phyloP scores from a whole-genome alignment of 1,140 invertebrate genomes.

The Ptiloglossa arizonensis region DNA sequence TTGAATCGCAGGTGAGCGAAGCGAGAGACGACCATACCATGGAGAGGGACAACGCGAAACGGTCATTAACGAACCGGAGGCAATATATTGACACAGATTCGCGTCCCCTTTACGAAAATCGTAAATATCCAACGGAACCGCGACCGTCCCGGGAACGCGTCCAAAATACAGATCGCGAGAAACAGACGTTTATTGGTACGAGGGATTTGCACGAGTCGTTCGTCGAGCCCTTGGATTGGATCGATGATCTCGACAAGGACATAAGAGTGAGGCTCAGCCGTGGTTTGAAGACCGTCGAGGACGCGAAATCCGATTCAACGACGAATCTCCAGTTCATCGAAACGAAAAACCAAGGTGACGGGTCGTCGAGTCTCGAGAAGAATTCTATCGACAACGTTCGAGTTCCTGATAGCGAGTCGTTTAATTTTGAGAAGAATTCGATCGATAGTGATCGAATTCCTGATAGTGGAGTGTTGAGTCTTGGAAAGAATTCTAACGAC shows the following conservation, averaged over 20 bases:
- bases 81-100: conserved; percentile 49
- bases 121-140: conserved; percentile 36
- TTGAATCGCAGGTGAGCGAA: conserved; percentile 43
- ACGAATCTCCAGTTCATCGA: no score
- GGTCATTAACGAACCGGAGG: conserved; percentile 32
- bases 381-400: no score
- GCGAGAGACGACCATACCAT: not conserved
- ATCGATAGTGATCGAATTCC: not conserved
- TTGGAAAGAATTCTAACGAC: no score
- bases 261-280: conserved; percentile 60
- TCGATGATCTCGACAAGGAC: conserved; percentile 64
- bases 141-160: not conserved
- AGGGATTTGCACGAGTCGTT: conserved; percentile 66
- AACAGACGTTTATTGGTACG: conserved; percentile 47
- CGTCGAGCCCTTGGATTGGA: conserved; percentile 63
- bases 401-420: no score
- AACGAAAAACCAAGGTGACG: no score
- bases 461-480: no score
- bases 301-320: not conserved
- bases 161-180: conserved; percentile 47
- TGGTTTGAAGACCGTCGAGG: conserved; percentile 54
- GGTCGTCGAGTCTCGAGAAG: not conserved
- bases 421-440: no score
- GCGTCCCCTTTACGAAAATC: conserved; percentile 45
- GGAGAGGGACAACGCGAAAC: conserved; percentile 5